phyloP scores from a whole-genome alignment of 2,888 invertebrate species.

The Watsonalla cultraria region DNA sequence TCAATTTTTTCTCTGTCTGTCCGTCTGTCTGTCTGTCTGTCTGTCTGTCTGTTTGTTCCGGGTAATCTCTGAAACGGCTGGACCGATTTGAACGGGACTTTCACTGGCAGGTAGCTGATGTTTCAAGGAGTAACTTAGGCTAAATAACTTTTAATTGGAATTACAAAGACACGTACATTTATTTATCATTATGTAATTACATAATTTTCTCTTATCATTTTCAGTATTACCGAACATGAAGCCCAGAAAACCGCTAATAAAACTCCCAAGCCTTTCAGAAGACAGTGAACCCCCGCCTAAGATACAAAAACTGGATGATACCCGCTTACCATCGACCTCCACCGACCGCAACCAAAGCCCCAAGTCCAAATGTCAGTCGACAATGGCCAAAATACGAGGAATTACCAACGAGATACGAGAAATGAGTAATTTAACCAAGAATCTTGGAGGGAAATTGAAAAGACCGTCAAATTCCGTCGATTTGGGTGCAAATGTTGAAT shows the following conservation, averaged over 20 bases:
- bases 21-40: no score
- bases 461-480: slow-evolving; percentile 19
- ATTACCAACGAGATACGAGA: slow-evolving; percentile 55
- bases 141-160: no score
- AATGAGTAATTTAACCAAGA: slow-evolving; percentile 39
- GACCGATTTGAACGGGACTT: no score
- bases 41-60: no score
- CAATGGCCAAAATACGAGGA: slow-evolving; percentile 46
- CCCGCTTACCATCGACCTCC: slow-evolving; percentile 26
- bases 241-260: slow-evolving; percentile 58
- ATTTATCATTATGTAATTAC: background rate
- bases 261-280: slow-evolving; percentile 56
- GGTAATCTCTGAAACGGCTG: no score
- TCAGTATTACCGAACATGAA: slow-evolving; percentile 67
- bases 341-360: slow-evolving; percentile 16
- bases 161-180: slow-evolving; percentile 29
- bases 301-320: slow-evolving; percentile 24
- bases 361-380: slow-evolving; percentile 27
- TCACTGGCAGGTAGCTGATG: no score
- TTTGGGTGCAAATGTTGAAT: slow-evolving; percentile 12
- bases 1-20: no score
- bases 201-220: slow-evolving; percentile 12
- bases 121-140: no score
- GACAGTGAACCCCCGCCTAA: slow-evolving; percentile 35
- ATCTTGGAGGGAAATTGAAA: slow-evolving; percentile 38